A percentile compares a stretch with the other conserved stretches of the same genome.
phyloP scores from a whole-genome alignment of 64 coral and sea anemone genomes.

The Actinia equina region DNA sequence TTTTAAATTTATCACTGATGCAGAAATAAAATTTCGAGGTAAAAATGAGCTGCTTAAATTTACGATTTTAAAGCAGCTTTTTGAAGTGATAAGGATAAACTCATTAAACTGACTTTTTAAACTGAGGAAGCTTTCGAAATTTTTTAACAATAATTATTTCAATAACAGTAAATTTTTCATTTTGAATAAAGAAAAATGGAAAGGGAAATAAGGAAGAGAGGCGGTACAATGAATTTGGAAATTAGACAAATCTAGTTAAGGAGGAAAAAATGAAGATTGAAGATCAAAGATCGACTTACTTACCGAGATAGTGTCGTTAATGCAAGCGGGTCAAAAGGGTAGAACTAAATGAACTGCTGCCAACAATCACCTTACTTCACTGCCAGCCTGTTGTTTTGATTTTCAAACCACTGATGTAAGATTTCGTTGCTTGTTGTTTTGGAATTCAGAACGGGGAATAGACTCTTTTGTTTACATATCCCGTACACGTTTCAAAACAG shows the following conservation, averaged over 20 bases:
- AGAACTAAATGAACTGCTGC: neutral
- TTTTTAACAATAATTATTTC: too few species aligned
- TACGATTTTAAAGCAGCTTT: too few species aligned
- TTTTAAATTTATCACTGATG: too few species aligned
- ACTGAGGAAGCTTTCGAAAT: too few species aligned
- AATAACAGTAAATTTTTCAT: neutral
- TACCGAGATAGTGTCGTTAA: neutral
- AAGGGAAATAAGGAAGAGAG: neutral
- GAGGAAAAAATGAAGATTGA: neutral
- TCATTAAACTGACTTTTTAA: too few species aligned
- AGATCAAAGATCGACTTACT: conserved; percentile 2
- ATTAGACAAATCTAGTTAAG: neutral
- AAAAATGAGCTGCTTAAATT: too few species aligned
- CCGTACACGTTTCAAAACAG: conserved; percentile 13
- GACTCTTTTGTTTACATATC: neutral
- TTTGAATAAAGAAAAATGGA: neutral
- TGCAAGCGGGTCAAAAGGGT: neutral
- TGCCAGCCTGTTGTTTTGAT: neutral
- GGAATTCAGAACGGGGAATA: neutral
- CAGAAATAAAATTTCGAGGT: too few species aligned
- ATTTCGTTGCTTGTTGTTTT: conserved; percentile 9
- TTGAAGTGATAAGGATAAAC: too few species aligned
- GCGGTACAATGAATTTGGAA: neutral
- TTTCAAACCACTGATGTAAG: conserved; percentile 14
- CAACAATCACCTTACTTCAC: neutral